Evolutionary conservation across 1,140 invertebrate species (phyloP), one percentile per base, ranked within the genome.

Genomic region (Drosophila pachea): DNA sequence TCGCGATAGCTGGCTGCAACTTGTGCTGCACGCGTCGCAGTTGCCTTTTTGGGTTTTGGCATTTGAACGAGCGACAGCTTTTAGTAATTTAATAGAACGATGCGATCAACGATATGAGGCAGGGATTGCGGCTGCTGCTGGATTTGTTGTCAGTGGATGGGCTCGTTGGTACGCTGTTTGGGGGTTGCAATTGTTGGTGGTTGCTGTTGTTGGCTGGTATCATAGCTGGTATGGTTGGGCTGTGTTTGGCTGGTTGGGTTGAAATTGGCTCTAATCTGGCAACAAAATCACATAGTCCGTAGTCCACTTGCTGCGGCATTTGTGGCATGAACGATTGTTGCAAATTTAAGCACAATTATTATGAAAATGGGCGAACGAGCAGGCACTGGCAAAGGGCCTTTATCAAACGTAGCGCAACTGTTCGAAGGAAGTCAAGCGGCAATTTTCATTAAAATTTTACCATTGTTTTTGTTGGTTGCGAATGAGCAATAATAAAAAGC

Each of bases 361-460:
- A 83, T 84, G 61, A 69, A 68, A 54, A 67, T 47, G 38, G 38
- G 7, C 16, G 7, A 58, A 68, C 11, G 38, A n/a, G 22, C 22
- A 58, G 68, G 59, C 59, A 58, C 54, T 48, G 2, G 11, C 73
- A n/a, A 8, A 14, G n/a, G 8, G 8, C 9, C 45, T 68, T 79
- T 86, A 86, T 86, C 81, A 77, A 81, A 64, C 65, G 6, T 6
- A 42, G 60, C 42, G 68, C 76, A 62, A 74, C 68, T 75, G 74
- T 86, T 74, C 70, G 77, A 81, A 86, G 81, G 64, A 86, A 87
- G 73, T 87, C 79, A 87, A 86, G 84, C 84, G 84, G 78, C 84
- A 87, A 87, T 87, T 84, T 87, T 87, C 84, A 87, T 87, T 87
- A 84, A 87, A 87, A 87, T 79, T 78, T 81, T 73, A 65, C 76